A percentile compares a stretch with the other conserved stretches of the same genome.
Evolutionary conservation across 2,888 invertebrate genomes (phyloP).

Genomic region (Ethmia dodecea): DNA sequence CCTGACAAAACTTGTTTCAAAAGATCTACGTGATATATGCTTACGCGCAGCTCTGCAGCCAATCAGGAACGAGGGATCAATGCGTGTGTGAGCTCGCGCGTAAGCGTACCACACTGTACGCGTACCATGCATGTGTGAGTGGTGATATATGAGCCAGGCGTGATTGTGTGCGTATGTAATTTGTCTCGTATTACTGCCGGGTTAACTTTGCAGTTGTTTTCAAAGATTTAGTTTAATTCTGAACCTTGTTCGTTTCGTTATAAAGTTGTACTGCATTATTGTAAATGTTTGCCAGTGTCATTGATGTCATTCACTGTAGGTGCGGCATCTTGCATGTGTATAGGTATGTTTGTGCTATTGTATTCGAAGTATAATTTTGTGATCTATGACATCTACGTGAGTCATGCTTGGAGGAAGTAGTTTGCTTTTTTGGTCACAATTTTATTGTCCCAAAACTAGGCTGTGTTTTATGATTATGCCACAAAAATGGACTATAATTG

Average conservation of each 20-base stretch:
- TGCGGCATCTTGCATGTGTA: conserved; percentile 32
- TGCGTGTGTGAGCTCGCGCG: conserved; percentile 28
- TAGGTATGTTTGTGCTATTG: conserved; percentile 22
- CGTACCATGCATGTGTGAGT: conserved; percentile 18
- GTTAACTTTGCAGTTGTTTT: conserved; percentile 13
- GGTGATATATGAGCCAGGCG: conserved; percentile 37
- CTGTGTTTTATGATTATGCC: too few relatives aligned
- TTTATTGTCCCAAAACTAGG: conserved; percentile 10
- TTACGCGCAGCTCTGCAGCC: conserved; percentile 40
- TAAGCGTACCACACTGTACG: conserved; percentile 18
- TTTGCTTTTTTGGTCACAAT: conserved; percentile 19
- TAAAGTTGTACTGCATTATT: too few relatives aligned
- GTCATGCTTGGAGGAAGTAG: conserved; percentile 37
- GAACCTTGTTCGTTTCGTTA: conserved; percentile 27
- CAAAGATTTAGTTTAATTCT: conserved; percentile 26
- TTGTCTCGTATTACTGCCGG: conserved; percentile 34
- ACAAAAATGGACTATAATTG: too few relatives aligned
- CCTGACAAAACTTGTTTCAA: conserved; percentile 59
- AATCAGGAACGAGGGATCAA: conserved; percentile 26
- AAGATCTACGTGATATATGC: conserved; percentile 51
- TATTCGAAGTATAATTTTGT: conserved; percentile 38
- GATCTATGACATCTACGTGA: conserved; percentile 41
- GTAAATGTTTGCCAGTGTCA: too few relatives aligned
- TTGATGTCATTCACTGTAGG: conserved; percentile 45
- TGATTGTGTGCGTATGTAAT: conserved; percentile 29